These are phyloP conservation scores for Sandelia bainsii DNA, from an alignment of 2,797 vertebrate species.

Conservation along the genomic window DNA sequence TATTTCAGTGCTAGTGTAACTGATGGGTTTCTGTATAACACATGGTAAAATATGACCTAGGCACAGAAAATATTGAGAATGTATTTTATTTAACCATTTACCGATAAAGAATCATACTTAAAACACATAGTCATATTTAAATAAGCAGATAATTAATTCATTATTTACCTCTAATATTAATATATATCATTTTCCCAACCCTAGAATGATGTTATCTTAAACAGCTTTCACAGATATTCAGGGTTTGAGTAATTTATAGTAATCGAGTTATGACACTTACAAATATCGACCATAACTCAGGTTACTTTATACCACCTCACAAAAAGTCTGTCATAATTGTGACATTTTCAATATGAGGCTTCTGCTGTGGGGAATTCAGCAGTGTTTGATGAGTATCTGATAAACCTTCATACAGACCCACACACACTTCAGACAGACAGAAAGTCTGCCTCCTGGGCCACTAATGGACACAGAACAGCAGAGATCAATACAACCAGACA, in stretches of 20 bases:
- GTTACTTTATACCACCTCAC: conserved; percentile 20
- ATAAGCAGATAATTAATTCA: background rate
- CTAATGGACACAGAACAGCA: conserved; percentile 83
- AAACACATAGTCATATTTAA: background rate
- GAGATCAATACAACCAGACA: conserved; percentile 82
- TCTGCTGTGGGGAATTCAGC: conserved; percentile 38
- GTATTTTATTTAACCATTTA: too few species aligned
- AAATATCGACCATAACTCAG: conserved; percentile 18
- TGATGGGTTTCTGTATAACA: too few species aligned
- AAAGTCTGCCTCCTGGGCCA: conserved; percentile 84
- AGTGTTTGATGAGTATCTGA: conserved; percentile 60
- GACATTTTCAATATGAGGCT: conserved; percentile 44
- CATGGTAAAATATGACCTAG: too few species aligned
- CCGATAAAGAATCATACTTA: too few species aligned
- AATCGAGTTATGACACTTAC: conserved; percentile 16
- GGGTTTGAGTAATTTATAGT: background rate
- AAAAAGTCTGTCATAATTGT: conserved; percentile 18
- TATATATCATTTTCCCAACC: background rate
- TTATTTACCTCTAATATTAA: background rate
- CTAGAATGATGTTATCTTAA: background rate
- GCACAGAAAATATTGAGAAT: too few species aligned
- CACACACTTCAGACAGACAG: conserved; percentile 72
- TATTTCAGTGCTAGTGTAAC: too few species aligned
- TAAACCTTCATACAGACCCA: conserved; percentile 48
- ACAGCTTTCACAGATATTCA: background rate